Base-by-base conservation (phyloP, 1,140 invertebrate species). In the Cepaea nemoralis region DNA sequence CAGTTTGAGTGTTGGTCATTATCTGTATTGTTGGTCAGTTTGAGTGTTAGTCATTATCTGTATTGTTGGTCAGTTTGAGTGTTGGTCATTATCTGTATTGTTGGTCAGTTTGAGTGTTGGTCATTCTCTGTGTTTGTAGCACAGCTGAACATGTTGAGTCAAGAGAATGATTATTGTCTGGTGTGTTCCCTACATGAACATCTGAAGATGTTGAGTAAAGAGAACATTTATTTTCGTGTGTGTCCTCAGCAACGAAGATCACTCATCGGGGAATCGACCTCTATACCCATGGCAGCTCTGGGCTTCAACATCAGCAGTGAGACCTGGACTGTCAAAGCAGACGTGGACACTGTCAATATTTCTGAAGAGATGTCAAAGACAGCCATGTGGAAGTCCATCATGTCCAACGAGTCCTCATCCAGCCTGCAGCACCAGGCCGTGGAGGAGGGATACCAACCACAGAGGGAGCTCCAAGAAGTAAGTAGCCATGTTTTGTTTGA, bases 341-440 rank as follows among this genome's bases (percentile, higher is more conserved):
- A 88, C 37, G 75, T 85, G 27, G 86, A 87, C 81, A 59, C 42
- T 16, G 81, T 88, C 24, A 88, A 88, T 78, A 88, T 88, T 67
- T 85, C 85, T 22, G 86, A 88, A 73, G 86, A 88, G 78, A 86
- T 88, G 86, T 83, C 86, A 0, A 87, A 87, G 35, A 87, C 86
- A 16, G 83, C 84, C 48, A 77, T 88, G 63, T 88, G 87, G 87
- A 88, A 87, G 76, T 87, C 85, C 27, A 87, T 88, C 50, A 82
- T 87, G 31, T 85, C 86, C 69, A 87, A 85, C 35, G 87, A 88
- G 33, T 86, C 86, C 10, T 84, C 83, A 19, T 82, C 84, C 1
- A 86, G 85, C 59, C 81, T 85, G 39, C 42, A 45, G 16, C 48
- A 45, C 0, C 80, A 83, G 39, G 1, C 71, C 5, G 37, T 27